These are phyloP conservation scores for Tachina fera DNA, from an alignment of 2,888 invertebrate species.

Conservation along the genomic window DNA sequence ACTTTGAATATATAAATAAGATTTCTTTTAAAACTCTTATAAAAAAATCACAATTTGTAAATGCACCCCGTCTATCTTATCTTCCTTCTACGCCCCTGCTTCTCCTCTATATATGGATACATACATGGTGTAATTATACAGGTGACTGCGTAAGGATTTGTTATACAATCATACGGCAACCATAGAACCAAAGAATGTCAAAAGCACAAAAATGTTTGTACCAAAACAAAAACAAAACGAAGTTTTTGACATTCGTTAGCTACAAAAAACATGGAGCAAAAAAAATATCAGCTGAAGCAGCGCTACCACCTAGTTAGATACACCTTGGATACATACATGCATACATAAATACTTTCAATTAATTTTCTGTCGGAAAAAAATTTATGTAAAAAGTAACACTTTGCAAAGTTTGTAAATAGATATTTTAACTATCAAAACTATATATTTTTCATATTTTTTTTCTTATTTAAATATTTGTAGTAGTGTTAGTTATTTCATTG, in stretches of 20 bases:
- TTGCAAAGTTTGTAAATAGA: slow-evolving; percentile 67
- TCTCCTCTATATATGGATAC: not conserved
- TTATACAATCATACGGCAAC: too few species aligned
- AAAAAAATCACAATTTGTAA: slow-evolving; percentile 60
- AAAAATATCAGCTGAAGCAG: too few species aligned
- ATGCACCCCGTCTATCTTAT: slow-evolving; percentile 46
- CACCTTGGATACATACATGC: too few species aligned
- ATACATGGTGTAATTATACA: too few species aligned
- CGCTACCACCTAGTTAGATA: too few species aligned
- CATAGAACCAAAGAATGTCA: too few species aligned
- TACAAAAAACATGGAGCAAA: too few species aligned
- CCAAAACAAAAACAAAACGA: too few species aligned
- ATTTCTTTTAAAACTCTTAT: slow-evolving; percentile 36
- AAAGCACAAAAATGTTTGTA: too few species aligned
- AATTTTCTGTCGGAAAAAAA: slow-evolving; percentile 35
- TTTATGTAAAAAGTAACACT: slow-evolving; percentile 61
- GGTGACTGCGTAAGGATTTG: too few species aligned
- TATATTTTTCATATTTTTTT: slow-evolving; percentile 46
- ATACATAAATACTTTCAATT: slow-evolving; percentile 4
- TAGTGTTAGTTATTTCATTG: slow-evolving; percentile 65
- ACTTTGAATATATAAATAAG: slow-evolving; percentile 46
- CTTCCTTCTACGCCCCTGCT: not conserved
- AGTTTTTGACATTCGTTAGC: too few species aligned
- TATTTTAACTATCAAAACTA: slow-evolving; percentile 51
- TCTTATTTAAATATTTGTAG: slow-evolving; percentile 52